A percentile compares a stretch with the other conserved stretches of the same genome.
phyloP scores from a whole-genome alignment of 2,888 invertebrate species.

The Cryptus viduatorius region DNA sequence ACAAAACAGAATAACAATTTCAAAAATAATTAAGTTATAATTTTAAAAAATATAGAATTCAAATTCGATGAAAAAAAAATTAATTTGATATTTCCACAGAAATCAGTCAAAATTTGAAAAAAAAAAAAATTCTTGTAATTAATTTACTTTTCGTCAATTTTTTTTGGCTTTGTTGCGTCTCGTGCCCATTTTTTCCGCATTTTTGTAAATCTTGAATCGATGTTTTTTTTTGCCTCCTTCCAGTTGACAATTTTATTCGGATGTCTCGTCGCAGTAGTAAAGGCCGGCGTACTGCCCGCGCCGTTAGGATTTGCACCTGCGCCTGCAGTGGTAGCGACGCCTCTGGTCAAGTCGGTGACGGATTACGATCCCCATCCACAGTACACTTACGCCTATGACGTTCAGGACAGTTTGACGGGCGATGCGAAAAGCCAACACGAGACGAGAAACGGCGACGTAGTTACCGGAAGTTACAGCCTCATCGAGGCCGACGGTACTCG shows the following conservation, averaged over 20 bases:
- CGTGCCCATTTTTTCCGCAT: too few relatives aligned
- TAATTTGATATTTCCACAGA: neutral
- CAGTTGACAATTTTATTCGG: slow-evolving; percentile 71
- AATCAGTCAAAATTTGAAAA: too few relatives aligned
- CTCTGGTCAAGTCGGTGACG: slow-evolving; percentile 67
- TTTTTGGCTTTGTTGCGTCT: too few relatives aligned
- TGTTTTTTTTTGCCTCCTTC: slow-evolving; percentile 52
- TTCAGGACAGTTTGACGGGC: slow-evolving; percentile 79
- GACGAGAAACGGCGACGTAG: slow-evolving; percentile 80
- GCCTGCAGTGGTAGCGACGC: slow-evolving; percentile 67
- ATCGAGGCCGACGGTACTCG: slow-evolving; percentile 82
- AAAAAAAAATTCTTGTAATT: too few relatives aligned
- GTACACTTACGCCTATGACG: slow-evolving; percentile 81
- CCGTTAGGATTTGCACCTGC: slow-evolving; percentile 73
- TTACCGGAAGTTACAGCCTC: slow-evolving; percentile 80
- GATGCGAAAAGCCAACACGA: slow-evolving; percentile 81
- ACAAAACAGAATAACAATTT: too few relatives aligned
- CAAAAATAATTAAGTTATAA: neutral
- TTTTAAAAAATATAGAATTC: neutral
- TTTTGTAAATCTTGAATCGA: neutral
- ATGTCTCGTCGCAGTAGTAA: slow-evolving; percentile 64
- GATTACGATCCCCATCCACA: slow-evolving; percentile 81
- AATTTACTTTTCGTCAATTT: neutral
- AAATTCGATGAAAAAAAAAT: neutral
- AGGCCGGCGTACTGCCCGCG: slow-evolving; percentile 70